Conservation (phyloP, 1,140 invertebrate genomes). For the Euglossa dilemma region DNA sequence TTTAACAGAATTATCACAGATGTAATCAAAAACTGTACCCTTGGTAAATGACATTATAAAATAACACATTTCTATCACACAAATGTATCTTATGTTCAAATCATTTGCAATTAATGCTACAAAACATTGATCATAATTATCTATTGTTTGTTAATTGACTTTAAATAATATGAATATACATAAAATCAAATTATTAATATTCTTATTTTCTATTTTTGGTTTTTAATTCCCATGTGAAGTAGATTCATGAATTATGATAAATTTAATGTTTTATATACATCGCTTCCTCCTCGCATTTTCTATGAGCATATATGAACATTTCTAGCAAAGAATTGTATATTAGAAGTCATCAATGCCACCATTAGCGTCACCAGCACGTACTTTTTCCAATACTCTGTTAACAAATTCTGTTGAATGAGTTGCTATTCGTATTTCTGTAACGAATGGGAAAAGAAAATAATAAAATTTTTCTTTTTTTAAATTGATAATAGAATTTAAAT, state of each 20-base stretch:
- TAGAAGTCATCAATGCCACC: slow-evolving; percentile 87
- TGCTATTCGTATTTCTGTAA: slow-evolving; percentile 90
- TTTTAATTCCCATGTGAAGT: background rate
- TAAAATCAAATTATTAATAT: background rate
- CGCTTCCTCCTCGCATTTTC: slow-evolving; percentile 25
- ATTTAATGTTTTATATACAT: slow-evolving; percentile 1
- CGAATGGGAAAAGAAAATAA: slow-evolving; percentile 37
- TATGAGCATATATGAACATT: slow-evolving; percentile 41
- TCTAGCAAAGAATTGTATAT: slow-evolving; percentile 51
- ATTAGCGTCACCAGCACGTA: slow-evolving; percentile 86
- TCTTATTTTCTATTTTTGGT: slow-evolving; percentile 3
- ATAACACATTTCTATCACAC: background rate
- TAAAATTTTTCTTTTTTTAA: background rate
- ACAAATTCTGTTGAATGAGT: slow-evolving; percentile 93
- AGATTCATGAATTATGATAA: slow-evolving; percentile 4
- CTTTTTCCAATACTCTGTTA: slow-evolving; percentile 91
- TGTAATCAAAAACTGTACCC: background rate
- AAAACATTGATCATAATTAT: background rate
- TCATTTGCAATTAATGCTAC: background rate
- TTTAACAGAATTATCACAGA: slow-evolving; percentile 26
- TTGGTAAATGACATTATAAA: slow-evolving; percentile 18
- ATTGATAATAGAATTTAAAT: background rate
- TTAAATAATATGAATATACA: background rate
- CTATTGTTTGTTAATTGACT: background rate
- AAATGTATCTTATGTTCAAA: slow-evolving; percentile 6